phyloP scores from a whole-genome alignment of 1,140 invertebrate genomes.

The Orius insidiosus region DNA sequence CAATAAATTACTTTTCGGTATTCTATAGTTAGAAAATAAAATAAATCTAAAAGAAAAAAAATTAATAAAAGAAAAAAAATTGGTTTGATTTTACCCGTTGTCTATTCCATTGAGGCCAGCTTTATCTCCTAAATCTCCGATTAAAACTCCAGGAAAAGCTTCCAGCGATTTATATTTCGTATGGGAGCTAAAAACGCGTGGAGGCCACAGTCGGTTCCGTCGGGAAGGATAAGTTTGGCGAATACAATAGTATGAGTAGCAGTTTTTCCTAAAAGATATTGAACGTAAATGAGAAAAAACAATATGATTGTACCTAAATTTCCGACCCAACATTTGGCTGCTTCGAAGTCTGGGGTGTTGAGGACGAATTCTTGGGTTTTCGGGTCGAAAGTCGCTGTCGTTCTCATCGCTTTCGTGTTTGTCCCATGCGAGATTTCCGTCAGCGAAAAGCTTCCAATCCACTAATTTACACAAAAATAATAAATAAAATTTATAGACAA shows the following conservation, averaged over 20 bases:
- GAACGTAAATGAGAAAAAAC: constrained; percentile 10
- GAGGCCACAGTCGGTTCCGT: constrained; percentile 60
- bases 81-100: constrained; percentile 44
- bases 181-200: constrained; percentile 73
- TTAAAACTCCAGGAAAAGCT: constrained; percentile 47
- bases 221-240: constrained; percentile 68
- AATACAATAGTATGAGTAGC: constrained; percentile 76
- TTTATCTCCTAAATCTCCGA: constrained; percentile 80
- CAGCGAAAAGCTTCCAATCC: constrained; percentile 62
- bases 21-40: constrained; percentile 68
- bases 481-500: background rate
- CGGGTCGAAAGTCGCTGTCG: constrained; percentile 74
- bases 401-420: constrained; percentile 79
- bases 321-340: constrained; percentile 89
- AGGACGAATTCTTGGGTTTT: constrained; percentile 64
- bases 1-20: constrained; percentile 63
- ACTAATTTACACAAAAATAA: constrained; percentile 15
- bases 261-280: constrained; percentile 66
- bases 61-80: constrained; percentile 3
- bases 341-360: constrained; percentile 82
- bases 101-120: constrained; percentile 74
- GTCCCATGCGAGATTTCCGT: constrained; percentile 90
- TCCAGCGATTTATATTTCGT: constrained; percentile 49
- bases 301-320: constrained; percentile 47
- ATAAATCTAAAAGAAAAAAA: constrained; percentile 46